Base-by-base conservation (phyloP, 2,797 vertebrate genomes). In the Nyctalus aviator region DNA sequence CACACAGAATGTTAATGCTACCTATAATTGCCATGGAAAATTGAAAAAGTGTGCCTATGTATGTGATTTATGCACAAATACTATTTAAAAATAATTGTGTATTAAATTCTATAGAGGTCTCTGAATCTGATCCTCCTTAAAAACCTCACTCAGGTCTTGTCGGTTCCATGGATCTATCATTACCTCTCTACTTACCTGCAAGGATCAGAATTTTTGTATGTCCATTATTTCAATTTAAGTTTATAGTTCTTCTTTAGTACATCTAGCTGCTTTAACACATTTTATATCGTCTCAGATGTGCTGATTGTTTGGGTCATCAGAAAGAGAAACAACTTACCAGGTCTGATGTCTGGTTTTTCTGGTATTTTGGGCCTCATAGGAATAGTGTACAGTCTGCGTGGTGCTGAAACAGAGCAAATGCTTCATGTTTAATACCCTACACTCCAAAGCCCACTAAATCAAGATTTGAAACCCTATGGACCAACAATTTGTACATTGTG, bases 401-500 rank as follows among this genome's bases (percentile, higher is more conserved):
- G 96, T 88, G 95, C 98, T 98, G 96, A 96, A 98, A 98, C 75
- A 96, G 96, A 97, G 41, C 13, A 92, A 97, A 97, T 0, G 68
- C n/a, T 86, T 86, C 32, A 72, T 30, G 30, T 41, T 94, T 95
- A 97, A 50, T 68, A 75, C 30, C 10, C n/a, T 64, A 69, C 0
- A 88, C 11, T 72, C 8, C 11, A 30, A 88, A 95, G 12, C 1
- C 11, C 30, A 59, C 10, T 25, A n/a, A 66, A 68, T 23, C 18
- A 53, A 72, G 35, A 55, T 44, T 86, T 77, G 84, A 66, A 32
- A 90, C 11, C 13, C 13, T 71, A 25, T 23, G n/a, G 27, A 82
- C 48, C 59, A 85, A 78, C 8, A 79, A 9, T 4, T 72, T 9
- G 3, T 6, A 59, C 0, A 46, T 3, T 90, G 81, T 50, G 53